Conservation (phyloP, 2,888 invertebrate genomes). For the Eupithecia abbreviata region DNA sequence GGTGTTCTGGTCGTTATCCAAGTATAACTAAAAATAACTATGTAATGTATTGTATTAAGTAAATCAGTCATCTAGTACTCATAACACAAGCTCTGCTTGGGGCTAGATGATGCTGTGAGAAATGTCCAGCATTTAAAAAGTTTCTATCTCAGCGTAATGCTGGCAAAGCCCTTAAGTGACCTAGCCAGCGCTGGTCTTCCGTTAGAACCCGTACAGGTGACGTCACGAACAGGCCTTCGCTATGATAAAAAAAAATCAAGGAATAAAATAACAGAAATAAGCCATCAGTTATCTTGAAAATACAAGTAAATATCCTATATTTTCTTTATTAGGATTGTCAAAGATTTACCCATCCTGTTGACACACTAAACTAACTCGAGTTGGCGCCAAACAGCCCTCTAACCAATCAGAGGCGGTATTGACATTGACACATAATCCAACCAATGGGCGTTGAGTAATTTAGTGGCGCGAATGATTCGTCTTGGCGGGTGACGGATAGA, state of each 20-base stretch:
- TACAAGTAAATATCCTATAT: background rate
- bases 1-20: no score
- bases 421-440: slow-evolving; percentile 35
- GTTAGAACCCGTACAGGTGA: no score
- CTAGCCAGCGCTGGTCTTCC: no score
- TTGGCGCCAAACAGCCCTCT: slow-evolving; percentile 31
- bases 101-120: no score
- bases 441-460: slow-evolving; percentile 32
- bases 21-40: no score
- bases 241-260: background rate
- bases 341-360: slow-evolving; percentile 8
- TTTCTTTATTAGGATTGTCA: slow-evolving; percentile 4
- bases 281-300: background rate
- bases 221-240: no score
- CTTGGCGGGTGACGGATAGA: slow-evolving; percentile 26
- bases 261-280: background rate
- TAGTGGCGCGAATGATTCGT: slow-evolving; percentile 12
- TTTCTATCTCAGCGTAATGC: no score
- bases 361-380: slow-evolving; percentile 6
- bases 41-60: no score
- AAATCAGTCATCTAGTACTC: no score
- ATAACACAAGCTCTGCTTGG: no score
- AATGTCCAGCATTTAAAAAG: no score
- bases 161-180: no score
- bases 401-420: slow-evolving; percentile 28